Percentiles rank a stretch among this genome's conserved stretches.
phyloP scores from a whole-genome alignment of 2,888 invertebrate species.

The Morpho helenor region DNA sequence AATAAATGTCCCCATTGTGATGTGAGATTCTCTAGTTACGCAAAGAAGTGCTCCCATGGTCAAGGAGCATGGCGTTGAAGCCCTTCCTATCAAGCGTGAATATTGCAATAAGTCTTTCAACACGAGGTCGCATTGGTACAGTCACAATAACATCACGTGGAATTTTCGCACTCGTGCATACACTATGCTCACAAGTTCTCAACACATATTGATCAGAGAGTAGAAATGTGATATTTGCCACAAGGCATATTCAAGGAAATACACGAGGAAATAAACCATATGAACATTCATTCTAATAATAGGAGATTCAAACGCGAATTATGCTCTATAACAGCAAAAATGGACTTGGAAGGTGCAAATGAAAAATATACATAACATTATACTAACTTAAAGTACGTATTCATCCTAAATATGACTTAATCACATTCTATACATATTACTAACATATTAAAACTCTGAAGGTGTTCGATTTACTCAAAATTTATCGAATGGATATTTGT shows the following conservation, averaged over 20 bases:
- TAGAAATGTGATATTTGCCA: constrained; percentile 11
- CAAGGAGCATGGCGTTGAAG: constrained; percentile 4
- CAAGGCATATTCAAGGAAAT: constrained; percentile 11
- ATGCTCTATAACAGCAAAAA: constrained; percentile 7
- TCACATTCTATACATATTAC: too few species aligned
- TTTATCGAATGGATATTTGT: too few species aligned
- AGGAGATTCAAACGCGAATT: constrained; percentile 5
- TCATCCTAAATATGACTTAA: too few species aligned
- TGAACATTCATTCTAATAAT: constrained; percentile 4
- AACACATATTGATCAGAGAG: background rate
- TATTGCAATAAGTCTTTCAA: constrained; percentile 3
- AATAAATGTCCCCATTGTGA: constrained; percentile 6
- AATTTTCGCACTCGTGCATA: background rate
- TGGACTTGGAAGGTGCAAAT: constrained; percentile 14
- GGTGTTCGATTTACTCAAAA: too few species aligned
- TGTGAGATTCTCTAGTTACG: constrained; percentile 5
- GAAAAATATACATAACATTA: constrained; percentile 10
- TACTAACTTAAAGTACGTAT: background rate
- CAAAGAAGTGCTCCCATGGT: constrained; percentile 6
- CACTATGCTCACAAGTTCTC: constrained; percentile 6
- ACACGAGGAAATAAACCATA: constrained; percentile 5
- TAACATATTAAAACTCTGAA: too few species aligned
- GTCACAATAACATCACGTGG: constrained; percentile 1
- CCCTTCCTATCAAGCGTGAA: constrained; percentile 4
- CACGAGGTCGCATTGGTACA: background rate